Conservation (phyloP, 2,888 invertebrate genomes). For the Drosophila buzzatii region DNA sequence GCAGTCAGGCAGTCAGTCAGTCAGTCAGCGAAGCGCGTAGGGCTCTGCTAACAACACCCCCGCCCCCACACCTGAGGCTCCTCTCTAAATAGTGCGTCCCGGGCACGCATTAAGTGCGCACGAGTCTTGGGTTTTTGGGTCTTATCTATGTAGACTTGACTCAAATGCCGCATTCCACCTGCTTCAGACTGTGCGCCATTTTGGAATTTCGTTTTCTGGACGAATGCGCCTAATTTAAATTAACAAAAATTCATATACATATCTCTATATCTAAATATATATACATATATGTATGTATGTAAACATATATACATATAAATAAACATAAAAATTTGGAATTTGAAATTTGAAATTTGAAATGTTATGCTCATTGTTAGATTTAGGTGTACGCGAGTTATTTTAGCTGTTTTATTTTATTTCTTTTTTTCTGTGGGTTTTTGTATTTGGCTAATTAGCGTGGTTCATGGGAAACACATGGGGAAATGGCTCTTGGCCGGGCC, state of each 20-base stretch:
- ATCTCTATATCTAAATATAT: constrained; percentile 6
- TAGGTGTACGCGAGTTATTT: constrained; percentile 32
- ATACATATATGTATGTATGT: constrained; percentile 11
- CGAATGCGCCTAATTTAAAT: constrained; percentile 79
- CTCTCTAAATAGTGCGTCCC: constrained; percentile 19
- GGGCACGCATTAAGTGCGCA: constrained; percentile 49
- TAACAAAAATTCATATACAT: constrained; percentile 53
- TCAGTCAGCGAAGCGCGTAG: constrained; percentile 61
- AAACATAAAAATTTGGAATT: constrained; percentile 47
- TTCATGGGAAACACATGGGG: constrained; percentile 70
- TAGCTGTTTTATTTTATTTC: constrained; percentile 2
- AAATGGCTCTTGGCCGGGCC: constrained; percentile 49
- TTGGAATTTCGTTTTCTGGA: constrained; percentile 78
- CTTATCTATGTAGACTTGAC: constrained; percentile 52
- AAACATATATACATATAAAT: constrained; percentile 34
- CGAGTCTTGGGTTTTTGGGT: constrained; percentile 54
- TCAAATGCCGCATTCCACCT: constrained; percentile 67
- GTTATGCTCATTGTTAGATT: constrained; percentile 74
- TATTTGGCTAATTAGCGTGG: constrained; percentile 78
- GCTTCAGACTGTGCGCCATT: constrained; percentile 62
- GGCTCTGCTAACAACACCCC: constrained; percentile 17
- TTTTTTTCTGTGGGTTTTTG: constrained; percentile 43
- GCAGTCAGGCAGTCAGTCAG: constrained; percentile 49
- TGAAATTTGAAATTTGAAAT: constrained; percentile 67
- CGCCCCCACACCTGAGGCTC: not conserved